Conservation (phyloP, 2,797 vertebrate species). For the Macroramphosus scolopax region DNA sequence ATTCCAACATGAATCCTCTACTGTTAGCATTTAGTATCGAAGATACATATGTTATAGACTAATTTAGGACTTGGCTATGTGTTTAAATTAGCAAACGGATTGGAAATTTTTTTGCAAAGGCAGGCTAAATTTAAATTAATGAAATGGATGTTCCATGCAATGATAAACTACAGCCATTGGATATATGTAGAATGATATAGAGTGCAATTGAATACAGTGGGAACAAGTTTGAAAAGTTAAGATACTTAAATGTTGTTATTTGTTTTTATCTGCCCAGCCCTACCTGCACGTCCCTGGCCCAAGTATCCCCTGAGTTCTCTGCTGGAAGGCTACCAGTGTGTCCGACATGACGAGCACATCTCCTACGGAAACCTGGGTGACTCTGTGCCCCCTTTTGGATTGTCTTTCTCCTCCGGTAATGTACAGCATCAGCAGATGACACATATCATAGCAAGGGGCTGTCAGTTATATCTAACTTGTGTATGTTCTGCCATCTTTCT, state of each 20-base stretch:
- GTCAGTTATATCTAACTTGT: background rate
- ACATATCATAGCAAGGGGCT: accelerated
- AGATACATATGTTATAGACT: background rate
- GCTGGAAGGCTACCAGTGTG: slow-evolving; percentile 82
- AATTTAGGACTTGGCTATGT: background rate
- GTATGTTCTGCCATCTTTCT: slow-evolving; percentile 5
- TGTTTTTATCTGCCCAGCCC: slow-evolving; percentile 22
- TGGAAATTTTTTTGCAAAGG: background rate
- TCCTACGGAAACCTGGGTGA: slow-evolving; percentile 84
- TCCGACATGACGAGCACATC: slow-evolving; percentile 82
- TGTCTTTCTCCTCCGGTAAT: slow-evolving; percentile 91
- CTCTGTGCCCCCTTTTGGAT: slow-evolving; percentile 91
- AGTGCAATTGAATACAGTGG: too few relatives aligned
- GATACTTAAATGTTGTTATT: too few relatives aligned
- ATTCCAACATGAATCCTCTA: background rate
- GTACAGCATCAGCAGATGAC: slow-evolving; percentile 8
- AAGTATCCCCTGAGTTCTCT: slow-evolving; percentile 82
- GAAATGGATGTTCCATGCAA: too few relatives aligned
- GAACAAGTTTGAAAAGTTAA: too few relatives aligned
- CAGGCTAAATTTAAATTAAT: background rate
- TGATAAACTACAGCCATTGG: too few relatives aligned
- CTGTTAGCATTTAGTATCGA: background rate
- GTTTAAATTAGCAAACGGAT: background rate
- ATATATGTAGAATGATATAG: too few relatives aligned
- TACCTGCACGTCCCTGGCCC: slow-evolving; percentile 37